phyloP scores from a whole-genome alignment of 2,113 vertebrate genomes.

The Phrynocephalus versicolor region DNA sequence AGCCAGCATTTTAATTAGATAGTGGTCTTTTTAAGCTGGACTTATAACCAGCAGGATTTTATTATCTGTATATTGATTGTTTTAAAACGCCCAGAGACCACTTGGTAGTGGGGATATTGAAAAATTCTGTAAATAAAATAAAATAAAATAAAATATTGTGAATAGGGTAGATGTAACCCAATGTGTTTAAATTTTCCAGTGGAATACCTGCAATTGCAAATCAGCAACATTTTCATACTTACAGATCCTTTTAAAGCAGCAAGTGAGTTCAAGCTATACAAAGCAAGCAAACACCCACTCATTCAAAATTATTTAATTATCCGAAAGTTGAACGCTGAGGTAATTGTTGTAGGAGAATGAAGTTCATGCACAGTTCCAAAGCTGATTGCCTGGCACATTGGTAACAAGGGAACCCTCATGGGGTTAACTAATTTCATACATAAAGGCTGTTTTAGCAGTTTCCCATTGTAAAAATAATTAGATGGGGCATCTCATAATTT shows the following conservation, averaged over 20 bases:
- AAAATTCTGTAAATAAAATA: no score
- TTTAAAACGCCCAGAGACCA: no score
- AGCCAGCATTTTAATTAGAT: no score
- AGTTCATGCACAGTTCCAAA: neutral
- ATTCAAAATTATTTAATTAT: slow-evolving; percentile 58
- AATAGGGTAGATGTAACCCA: slow-evolving; percentile 35
- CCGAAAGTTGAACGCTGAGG: slow-evolving; percentile 48
- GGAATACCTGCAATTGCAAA: slow-evolving; percentile 23
- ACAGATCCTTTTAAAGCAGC: neutral
- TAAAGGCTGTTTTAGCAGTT: slow-evolving; percentile 17
- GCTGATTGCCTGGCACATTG: neutral
- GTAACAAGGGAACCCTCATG: slow-evolving; percentile 34
- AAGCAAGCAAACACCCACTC: slow-evolving; percentile 39
- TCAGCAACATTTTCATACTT: slow-evolving; percentile 50
- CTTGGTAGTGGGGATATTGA: no score
- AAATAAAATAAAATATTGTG: slow-evolving; percentile 34
- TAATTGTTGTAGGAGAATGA: slow-evolving; percentile 35
- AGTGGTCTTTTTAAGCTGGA: no score
- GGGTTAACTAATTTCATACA: slow-evolving; percentile 25
- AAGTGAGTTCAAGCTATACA: slow-evolving; percentile 27
- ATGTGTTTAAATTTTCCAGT: neutral
- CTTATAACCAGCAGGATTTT: no score
- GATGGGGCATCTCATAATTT: neutral
- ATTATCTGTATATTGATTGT: no score
- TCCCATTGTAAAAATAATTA: slow-evolving; percentile 13